Evolutionary conservation across 2,797 vertebrate species (phyloP).

Genomic region (Neomorphus geoffroyi): DNA sequence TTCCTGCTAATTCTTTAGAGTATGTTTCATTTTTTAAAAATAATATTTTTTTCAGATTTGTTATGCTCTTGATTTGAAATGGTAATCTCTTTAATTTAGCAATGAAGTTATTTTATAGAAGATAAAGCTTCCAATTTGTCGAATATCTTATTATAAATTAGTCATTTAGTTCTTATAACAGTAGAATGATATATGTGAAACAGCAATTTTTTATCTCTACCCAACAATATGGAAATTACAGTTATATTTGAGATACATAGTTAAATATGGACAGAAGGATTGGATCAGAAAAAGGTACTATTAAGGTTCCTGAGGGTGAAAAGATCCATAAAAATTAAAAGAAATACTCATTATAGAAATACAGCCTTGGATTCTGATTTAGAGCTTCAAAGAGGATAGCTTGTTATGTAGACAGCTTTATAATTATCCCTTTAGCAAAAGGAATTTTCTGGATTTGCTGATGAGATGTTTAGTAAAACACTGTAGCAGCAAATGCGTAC

Average conservation of each 20-base stretch:
- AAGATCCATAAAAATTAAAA: background rate
- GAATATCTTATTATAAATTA: background rate
- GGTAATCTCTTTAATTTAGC: background rate
- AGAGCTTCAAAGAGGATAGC: slow-evolving; percentile 31
- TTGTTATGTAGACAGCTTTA: slow-evolving; percentile 31
- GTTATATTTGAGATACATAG: background rate
- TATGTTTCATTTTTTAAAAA: background rate
- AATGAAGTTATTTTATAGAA: background rate
- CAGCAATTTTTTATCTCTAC: background rate
- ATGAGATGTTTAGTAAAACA: slow-evolving; percentile 45
- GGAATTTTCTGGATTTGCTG: slow-evolving; percentile 48
- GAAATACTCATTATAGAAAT: background rate
- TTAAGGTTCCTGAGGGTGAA: background rate
- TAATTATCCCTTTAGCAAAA: slow-evolving; percentile 37
- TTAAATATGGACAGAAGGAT: background rate
- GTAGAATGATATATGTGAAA: background rate
- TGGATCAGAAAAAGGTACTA: background rate
- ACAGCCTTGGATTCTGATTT: background rate
- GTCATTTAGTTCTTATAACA: background rate
- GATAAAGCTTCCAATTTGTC: background rate
- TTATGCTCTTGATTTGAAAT: background rate
- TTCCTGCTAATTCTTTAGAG: background rate
- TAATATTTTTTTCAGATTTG: background rate
- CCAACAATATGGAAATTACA: background rate
- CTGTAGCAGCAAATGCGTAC: background rate